These are phyloP conservation scores for Pygoscelis adeliae DNA, from an alignment of 2,113 vertebrate genomes.

Conservation along the genomic window DNA sequence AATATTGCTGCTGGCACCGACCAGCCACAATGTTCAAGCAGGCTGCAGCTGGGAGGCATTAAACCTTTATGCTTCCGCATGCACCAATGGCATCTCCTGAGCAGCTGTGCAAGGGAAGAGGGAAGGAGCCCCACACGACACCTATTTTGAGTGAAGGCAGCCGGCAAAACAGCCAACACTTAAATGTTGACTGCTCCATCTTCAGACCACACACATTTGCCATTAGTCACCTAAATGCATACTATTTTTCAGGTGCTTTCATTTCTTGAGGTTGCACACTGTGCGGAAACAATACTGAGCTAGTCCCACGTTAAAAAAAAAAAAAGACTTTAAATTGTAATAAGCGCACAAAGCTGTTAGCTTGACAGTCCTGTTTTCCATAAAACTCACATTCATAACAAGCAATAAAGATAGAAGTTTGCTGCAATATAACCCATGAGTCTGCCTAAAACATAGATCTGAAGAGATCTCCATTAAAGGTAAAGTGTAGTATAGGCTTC, in stretches of 20 bases:
- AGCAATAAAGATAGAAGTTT: constrained; percentile 18
- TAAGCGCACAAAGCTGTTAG: neutral
- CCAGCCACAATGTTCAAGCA: neutral
- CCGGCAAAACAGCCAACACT: neutral
- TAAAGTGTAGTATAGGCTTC: constrained; percentile 9
- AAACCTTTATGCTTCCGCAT: neutral
- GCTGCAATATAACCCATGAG: neutral
- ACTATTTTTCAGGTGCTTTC: neutral
- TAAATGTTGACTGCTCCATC: neutral
- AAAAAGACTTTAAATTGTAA: neutral
- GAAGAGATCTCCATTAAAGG: constrained; percentile 31
- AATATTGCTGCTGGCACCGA: neutral
- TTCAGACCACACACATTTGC: constrained; percentile 25
- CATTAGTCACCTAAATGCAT: neutral
- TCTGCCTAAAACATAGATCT: neutral
- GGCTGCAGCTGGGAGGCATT: neutral
- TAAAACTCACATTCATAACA: constrained; percentile 51
- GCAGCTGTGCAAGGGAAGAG: neutral
- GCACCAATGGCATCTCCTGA: neutral
- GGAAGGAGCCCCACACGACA: neutral
- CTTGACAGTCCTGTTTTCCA: constrained; percentile 36
- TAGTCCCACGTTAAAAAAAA: neutral
- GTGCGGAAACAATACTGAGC: neutral
- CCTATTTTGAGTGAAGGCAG: neutral
- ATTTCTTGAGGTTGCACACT: neutral